Percentiles rank a stretch among this genome's conserved stretches.
Evolutionary conservation across 2,888 invertebrate genomes (phyloP).

Genomic region (Myopa testacea): DNA sequence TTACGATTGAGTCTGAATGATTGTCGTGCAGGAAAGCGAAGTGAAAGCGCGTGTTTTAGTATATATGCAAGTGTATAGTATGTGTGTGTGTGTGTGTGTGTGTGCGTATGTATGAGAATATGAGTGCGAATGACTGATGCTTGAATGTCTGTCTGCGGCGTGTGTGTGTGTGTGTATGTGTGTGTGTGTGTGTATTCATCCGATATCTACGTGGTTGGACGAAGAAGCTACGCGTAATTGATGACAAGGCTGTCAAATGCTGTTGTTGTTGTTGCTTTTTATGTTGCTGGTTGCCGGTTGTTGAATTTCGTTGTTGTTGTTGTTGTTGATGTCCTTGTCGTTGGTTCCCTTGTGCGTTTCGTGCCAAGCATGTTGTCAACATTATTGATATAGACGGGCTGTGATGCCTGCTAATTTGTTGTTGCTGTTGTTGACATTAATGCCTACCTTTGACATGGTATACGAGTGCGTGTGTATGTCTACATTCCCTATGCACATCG

Average conservation of each 20-base stretch:
- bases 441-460: background rate
- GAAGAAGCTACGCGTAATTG: background rate
- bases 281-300: background rate
- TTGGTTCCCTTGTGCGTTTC: slow-evolving; percentile 1
- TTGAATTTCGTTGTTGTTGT: background rate
- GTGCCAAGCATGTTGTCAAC: slow-evolving; percentile 20
- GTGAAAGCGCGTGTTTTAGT: background rate
- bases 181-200: background rate
- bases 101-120: background rate
- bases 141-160: background rate
- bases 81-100: background rate
- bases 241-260: slow-evolving; percentile 25
- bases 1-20: slow-evolving; percentile 32
- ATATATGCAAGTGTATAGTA: background rate
- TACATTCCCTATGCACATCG: background rate
- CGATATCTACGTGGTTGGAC: background rate
- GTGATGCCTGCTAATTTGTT: slow-evolving; percentile 10
- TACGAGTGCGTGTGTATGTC: background rate
- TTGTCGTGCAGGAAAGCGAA: slow-evolving; percentile 20
- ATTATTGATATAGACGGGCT: slow-evolving; percentile 17
- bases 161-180: background rate
- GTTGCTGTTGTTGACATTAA: slow-evolving; percentile 19
- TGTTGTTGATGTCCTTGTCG: background rate
- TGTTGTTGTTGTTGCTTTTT: background rate
- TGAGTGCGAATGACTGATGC: background rate